Evolutionary conservation across 2,888 invertebrate species (phyloP), one percentile per base, ranked within the genome.

Genomic region (Periphyllus acericola): DNA sequence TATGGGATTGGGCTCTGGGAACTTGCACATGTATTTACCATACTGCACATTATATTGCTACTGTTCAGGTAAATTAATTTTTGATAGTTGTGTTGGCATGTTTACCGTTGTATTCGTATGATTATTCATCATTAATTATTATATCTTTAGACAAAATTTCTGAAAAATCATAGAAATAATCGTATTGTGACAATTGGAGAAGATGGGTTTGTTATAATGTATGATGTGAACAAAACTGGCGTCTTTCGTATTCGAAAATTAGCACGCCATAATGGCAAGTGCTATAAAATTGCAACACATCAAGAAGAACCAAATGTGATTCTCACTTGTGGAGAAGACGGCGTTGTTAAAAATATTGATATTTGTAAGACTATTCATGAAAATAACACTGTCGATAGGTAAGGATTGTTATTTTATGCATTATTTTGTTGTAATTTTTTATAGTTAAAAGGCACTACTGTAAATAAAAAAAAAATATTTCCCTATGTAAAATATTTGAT

Each of bases 1-100:
- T 99, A 19, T 98, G 98, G 98, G 96, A 98, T 91, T 98, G 98
- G 98, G 94, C 96, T 29, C 92, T 93, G 21, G 95, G 95, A 86
- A 94, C 93, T 89, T 92, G 94, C 2, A 91, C 94, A 66, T 93
- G 95, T 90, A 93, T 93, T 4, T 95, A 96, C 90, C 94, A 94
- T 90, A 96, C 96, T 32, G 96, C 96, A 3, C 98, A 98, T 92
- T 93, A 94, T 89, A 94, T 95, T 68, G 98, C 98, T 91, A 96
- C 98, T 85, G 98, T 98, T 92, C 97, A 97, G 90, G 90, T 90
- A 88, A 52, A 25, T 75, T 11, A 36, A 14, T 60, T 55, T 11
- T 19, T 55, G 19, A 9, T 6, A 52, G 14, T 19, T 55, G 55
- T 52, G 11, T 52, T 9, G 40, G 25, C 32, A 66, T 29, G 21